phyloP scores from a whole-genome alignment of 2,797 vertebrate genomes.

The Microctenopoma steveboyesi region DNA sequence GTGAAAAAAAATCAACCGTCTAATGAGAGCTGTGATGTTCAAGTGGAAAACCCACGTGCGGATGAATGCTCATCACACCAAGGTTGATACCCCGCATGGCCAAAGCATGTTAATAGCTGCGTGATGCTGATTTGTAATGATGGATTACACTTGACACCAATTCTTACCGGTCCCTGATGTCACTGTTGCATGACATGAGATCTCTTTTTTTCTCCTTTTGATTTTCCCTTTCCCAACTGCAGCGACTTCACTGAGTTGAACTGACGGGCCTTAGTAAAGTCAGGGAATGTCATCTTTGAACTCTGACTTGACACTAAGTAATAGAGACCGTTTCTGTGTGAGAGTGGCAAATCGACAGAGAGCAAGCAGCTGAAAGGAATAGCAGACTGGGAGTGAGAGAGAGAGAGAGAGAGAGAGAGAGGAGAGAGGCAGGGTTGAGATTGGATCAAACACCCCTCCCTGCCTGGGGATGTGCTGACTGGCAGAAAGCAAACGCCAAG shows the following conservation, averaged over 20 bases:
- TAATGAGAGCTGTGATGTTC: constrained; percentile 31
- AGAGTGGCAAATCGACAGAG: constrained; percentile 53
- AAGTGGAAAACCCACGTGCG: constrained; percentile 30
- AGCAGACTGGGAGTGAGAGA: constrained; percentile 28
- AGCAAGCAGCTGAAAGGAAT: constrained; percentile 56
- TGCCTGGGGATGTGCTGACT: constrained; percentile 76
- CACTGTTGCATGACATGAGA: constrained; percentile 36
- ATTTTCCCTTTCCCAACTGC: constrained; percentile 27
- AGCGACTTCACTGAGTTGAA: constrained; percentile 37
- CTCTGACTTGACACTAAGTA: constrained; percentile 66
- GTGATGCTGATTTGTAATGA: constrained; percentile 55
- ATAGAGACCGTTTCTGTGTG: constrained; percentile 51
- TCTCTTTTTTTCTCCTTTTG: constrained; percentile 1
- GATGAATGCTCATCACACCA: constrained; percentile 40
- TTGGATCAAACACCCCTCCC: constrained; percentile 59
- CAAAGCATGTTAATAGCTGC: constrained; percentile 35
- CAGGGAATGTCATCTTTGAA: constrained; percentile 68
- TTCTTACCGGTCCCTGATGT: constrained; percentile 38
- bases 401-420: constrained; percentile 16
- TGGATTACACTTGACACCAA: constrained; percentile 56
- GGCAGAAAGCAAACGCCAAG: constrained; percentile 69
- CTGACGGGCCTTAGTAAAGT: constrained; percentile 56
- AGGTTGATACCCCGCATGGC: constrained; percentile 37
- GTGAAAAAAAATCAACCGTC: constrained; percentile 12
- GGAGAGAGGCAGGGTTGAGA: constrained; percentile 30